Percentiles rank a stretch among this genome's conserved stretches.
phyloP scores from a whole-genome alignment of 2,113 vertebrate genomes.

The Apodemus speciosus region DNA sequence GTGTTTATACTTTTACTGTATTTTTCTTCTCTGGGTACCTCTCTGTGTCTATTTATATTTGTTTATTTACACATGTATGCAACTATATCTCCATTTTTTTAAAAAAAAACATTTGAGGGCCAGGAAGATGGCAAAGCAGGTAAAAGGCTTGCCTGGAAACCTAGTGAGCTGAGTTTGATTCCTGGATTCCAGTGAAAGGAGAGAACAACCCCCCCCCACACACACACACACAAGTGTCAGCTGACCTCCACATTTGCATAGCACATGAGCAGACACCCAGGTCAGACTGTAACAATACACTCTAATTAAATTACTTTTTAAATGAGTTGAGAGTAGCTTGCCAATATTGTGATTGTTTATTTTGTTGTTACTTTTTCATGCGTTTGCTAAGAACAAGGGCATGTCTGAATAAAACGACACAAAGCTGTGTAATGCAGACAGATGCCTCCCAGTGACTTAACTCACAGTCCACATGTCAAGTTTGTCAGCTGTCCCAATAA shows the following conservation, averaged over 20 bases:
- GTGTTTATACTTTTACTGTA: background rate
- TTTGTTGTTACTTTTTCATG: background rate
- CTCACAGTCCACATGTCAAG: background rate
- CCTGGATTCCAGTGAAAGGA: background rate
- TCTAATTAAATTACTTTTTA: too few species aligned
- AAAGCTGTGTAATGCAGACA: background rate
- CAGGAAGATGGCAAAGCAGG: background rate
- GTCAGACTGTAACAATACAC: background rate
- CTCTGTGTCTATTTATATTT: background rate
- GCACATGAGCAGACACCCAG: background rate
- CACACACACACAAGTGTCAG: background rate
- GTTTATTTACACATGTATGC: accelerated
- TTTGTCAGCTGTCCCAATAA: background rate
- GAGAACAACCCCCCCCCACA: too few species aligned
- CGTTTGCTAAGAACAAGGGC: conserved; percentile 7
- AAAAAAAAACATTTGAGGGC: background rate
- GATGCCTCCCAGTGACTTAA: background rate
- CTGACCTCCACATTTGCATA: background rate
- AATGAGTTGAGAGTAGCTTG: background rate
- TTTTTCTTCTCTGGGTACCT: background rate
- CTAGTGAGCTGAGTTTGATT: background rate
- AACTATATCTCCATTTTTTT: background rate
- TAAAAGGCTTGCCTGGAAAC: background rate
- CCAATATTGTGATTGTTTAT: background rate
- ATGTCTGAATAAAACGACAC: background rate